Evolutionary conservation across 2,113 vertebrate genomes (phyloP).

Genomic region (Nipponia nippon): DNA sequence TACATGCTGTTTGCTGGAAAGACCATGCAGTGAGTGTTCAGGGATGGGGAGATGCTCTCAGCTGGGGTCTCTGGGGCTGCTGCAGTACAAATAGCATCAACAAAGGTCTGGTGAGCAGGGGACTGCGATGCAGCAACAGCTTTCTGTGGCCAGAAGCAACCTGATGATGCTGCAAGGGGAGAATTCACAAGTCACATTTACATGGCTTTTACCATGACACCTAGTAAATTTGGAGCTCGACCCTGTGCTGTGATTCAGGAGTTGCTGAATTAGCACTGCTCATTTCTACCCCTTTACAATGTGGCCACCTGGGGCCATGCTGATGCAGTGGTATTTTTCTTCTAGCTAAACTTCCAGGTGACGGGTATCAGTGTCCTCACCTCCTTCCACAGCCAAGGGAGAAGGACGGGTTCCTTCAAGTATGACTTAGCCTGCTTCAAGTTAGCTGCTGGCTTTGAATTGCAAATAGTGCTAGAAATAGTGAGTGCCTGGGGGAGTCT

Average conservation of each 20-base stretch:
- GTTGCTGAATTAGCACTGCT: not conserved
- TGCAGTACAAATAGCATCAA: not conserved
- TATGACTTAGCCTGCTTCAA: not conserved
- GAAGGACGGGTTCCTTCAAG: not conserved
- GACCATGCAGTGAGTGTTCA: rapidly evolving
- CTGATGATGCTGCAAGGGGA: rapidly evolving
- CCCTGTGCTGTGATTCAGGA: not conserved
- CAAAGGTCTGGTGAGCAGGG: not conserved
- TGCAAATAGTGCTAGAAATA: not conserved
- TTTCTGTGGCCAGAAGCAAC: not conserved
- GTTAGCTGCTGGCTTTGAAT: not conserved
- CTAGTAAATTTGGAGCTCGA: not conserved
- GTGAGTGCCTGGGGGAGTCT: not conserved
- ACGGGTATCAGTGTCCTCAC: not conserved
- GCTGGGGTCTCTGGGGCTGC: not conserved
- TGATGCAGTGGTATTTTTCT: not conserved
- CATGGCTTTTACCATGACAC: not conserved
- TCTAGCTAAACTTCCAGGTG: not conserved
- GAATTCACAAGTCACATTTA: not conserved
- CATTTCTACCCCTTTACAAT: not conserved
- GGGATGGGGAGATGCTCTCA: not conserved
- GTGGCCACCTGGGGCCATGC: not conserved
- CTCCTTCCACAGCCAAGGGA: not conserved
- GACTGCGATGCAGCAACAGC: not conserved
- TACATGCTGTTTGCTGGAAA: not conserved